phyloP scores from a whole-genome alignment of 2,113 vertebrate species.

The Alouatta palliata region DNA sequence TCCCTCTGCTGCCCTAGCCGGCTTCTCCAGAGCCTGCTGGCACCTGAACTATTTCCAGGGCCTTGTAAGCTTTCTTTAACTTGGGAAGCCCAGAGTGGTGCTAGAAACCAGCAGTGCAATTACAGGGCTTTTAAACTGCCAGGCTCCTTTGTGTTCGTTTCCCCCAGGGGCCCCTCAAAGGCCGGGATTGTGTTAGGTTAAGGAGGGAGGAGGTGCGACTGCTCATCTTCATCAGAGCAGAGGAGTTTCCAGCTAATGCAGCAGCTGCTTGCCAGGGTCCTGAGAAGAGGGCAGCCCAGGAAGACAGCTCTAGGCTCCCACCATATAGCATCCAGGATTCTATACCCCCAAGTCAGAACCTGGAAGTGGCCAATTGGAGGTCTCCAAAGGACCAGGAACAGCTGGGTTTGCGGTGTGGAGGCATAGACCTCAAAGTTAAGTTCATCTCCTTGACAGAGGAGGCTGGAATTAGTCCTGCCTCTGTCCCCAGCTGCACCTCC shows the following conservation, averaged over 20 bases:
- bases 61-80: conserved; percentile 60
- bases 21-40: not conserved
- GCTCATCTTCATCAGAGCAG: not conserved
- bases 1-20: not conserved
- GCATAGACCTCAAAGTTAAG: not conserved
- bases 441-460: not conserved
- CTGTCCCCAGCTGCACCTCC: not conserved
- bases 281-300: not conserved
- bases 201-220: not conserved
- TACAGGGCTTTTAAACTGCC: conserved; percentile 50
- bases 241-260: conserved; percentile 28
- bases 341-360: not conserved
- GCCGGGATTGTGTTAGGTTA: conserved; percentile 38
- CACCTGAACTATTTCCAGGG: not conserved
- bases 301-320: not conserved
- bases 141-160: not conserved
- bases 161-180: conserved; percentile 34
- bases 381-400: not conserved
- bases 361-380: not conserved
- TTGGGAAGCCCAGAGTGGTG: not conserved
- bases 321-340: not conserved
- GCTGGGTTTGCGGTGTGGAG: not conserved
- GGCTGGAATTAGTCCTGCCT: not conserved
- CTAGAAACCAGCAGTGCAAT: conserved; percentile 55
- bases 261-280: not conserved